A percentile compares a stretch with the other conserved stretches of the same genome.
phyloP scores from a whole-genome alignment of 2,113 vertebrate genomes.

The Chrysemys picta region DNA sequence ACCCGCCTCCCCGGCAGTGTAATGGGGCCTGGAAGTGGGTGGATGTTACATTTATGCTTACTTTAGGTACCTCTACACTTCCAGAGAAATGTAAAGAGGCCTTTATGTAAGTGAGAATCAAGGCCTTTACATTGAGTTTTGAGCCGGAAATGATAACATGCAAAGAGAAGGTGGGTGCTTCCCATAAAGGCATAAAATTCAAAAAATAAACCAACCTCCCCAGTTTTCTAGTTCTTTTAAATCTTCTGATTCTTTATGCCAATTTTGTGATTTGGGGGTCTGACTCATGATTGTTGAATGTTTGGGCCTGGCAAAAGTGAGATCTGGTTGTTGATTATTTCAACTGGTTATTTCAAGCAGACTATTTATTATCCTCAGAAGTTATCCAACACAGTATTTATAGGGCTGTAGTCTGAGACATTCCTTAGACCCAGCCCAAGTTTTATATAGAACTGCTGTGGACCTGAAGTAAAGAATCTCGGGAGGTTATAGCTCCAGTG shows the following conservation, averaged over 20 bases:
- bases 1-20: background rate
- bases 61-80: background rate
- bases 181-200: background rate
- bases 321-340: background rate
- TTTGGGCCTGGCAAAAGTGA: background rate
- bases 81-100: background rate
- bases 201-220: background rate
- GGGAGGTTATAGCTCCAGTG: background rate
- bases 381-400: background rate
- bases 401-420: background rate
- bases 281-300: background rate
- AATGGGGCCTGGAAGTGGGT: background rate
- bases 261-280: background rate
- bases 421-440: background rate
- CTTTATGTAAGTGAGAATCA: background rate
- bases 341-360: background rate
- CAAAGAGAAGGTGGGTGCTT: background rate
- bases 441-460: background rate
- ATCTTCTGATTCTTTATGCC: background rate
- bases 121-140: background rate
- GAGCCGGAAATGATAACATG: background rate
- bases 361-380: background rate
- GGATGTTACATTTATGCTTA: background rate
- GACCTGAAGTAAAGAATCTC: background rate
- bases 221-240: background rate